phyloP scores from a whole-genome alignment of 1,140 invertebrate species.

The Calephelis virginiensis region DNA sequence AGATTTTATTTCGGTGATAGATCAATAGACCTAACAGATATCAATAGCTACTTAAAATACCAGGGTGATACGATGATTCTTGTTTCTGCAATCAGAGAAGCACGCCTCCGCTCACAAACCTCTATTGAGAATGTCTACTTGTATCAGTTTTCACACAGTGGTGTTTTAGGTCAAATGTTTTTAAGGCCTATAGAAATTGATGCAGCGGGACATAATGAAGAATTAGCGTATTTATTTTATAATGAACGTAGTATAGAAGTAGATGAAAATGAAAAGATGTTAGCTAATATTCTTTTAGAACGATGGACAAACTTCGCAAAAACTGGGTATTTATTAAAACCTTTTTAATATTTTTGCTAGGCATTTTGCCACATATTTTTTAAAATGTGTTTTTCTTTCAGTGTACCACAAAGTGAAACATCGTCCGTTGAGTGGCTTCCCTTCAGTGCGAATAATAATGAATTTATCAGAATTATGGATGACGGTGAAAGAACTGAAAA shows the following conservation, averaged over 20 bases:
- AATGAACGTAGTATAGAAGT: conserved; percentile 26
- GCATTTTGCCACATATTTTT: not conserved
- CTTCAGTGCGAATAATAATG: conserved; percentile 33
- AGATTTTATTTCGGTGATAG: conserved; percentile 46
- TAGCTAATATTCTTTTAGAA: conserved; percentile 57
- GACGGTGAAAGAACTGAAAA: conserved; percentile 37
- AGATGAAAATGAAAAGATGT: conserved; percentile 37
- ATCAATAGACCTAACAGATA: conserved; percentile 30
- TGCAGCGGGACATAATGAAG: conserved; percentile 54
- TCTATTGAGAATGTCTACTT: conserved; percentile 47
- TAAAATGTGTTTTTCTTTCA: conserved; percentile 34
- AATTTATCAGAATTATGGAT: conserved; percentile 46
- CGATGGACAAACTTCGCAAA: conserved; percentile 70
- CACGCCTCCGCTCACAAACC: conserved; percentile 37
- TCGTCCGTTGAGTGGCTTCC: conserved; percentile 46
- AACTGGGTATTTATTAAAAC: conserved; percentile 36
- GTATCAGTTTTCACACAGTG: conserved; percentile 67
- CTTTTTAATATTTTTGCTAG: not conserved
- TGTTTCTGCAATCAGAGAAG: conserved; percentile 58
- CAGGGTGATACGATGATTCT: conserved; percentile 65
- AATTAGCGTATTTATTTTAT: conserved; percentile 61
- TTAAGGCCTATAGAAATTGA: conserved; percentile 40
- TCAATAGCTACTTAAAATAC: conserved; percentile 50
- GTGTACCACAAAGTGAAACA: conserved; percentile 41
- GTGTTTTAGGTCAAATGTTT: conserved; percentile 42